phyloP scores from a whole-genome alignment of 2,797 vertebrate genomes.

The Enteromius radiatus region DNA sequence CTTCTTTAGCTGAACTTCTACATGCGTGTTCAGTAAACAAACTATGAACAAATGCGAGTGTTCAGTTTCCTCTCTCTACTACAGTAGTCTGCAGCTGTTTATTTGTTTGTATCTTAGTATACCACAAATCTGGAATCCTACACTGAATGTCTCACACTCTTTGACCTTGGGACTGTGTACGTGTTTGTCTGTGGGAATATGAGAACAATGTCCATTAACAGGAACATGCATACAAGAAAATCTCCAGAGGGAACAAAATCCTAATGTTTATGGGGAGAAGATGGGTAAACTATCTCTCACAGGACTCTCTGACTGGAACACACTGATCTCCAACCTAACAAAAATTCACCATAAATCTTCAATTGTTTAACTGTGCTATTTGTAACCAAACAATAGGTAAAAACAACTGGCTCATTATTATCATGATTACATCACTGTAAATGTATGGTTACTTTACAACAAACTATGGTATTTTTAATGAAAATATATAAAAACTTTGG shows the following conservation, averaged over 20 bases:
- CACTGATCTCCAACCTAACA: background rate
- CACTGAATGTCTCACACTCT: conserved; percentile 24
- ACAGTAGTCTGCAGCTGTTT: background rate
- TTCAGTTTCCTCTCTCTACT: background rate
- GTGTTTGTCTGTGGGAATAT: conserved; percentile 6
- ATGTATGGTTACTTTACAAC: background rate
- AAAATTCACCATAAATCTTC: background rate
- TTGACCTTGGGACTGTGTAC: conserved; percentile 16
- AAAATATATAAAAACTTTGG: background rate
- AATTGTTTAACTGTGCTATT: background rate
- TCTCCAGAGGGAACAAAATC: conserved; percentile 15
- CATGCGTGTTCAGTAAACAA: background rate
- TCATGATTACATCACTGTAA: background rate
- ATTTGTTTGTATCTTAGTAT: background rate
- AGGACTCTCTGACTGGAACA: background rate
- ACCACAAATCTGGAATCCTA: conserved; percentile 4
- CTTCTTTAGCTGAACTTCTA: background rate
- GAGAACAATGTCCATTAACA: conserved; percentile 24
- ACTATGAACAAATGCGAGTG: too few relatives aligned
- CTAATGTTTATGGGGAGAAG: background rate
- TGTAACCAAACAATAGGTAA: background rate
- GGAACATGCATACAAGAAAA: conserved; percentile 7
- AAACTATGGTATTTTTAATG: background rate
- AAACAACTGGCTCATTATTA: background rate
- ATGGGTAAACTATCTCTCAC: background rate